phyloP scores from a whole-genome alignment of 2,797 vertebrate species.

The Labroides dimidiatus region DNA sequence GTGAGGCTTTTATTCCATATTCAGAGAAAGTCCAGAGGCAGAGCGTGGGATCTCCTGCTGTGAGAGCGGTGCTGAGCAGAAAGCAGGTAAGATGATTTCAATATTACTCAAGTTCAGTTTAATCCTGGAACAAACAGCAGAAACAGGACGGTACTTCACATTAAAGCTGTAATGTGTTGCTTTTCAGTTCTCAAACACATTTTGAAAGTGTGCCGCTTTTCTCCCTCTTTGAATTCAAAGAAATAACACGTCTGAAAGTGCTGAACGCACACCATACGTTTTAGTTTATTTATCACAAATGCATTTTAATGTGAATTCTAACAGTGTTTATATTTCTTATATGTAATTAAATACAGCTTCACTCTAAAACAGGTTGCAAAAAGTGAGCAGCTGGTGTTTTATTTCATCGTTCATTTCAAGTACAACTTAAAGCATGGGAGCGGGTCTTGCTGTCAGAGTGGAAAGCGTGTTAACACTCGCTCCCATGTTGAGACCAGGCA shows the following conservation, averaged over 20 bases:
- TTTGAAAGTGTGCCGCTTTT: conserved; percentile 31
- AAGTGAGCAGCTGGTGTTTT: conserved; percentile 1
- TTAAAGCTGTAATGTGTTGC: background rate
- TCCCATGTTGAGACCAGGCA: conserved; percentile 62
- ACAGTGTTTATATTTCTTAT: background rate
- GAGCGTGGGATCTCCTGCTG: conserved; percentile 69
- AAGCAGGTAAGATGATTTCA: conserved; percentile 59
- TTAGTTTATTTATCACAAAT: background rate
- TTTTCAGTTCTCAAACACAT: conserved; percentile 21
- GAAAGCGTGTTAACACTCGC: conserved; percentile 36
- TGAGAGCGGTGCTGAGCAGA: conserved; percentile 51
- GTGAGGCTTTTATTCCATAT: conserved; percentile 75
- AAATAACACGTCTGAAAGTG: conserved; percentile 9
- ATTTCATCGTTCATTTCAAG: conserved; percentile 3
- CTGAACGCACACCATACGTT: background rate
- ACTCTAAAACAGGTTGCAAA: background rate
- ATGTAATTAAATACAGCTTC: background rate
- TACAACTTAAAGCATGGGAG: background rate
- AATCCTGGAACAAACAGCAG: background rate
- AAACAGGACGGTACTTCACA: conserved; percentile 2
- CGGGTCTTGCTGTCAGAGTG: conserved; percentile 10
- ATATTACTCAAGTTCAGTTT: conserved; percentile 8
- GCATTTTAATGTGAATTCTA: background rate
- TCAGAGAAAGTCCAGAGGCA: conserved; percentile 72
- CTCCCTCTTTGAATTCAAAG: conserved; percentile 7